Evolutionary conservation across 2,797 vertebrate genomes (phyloP).

Genomic region (Propithecus perrieri): DNA sequence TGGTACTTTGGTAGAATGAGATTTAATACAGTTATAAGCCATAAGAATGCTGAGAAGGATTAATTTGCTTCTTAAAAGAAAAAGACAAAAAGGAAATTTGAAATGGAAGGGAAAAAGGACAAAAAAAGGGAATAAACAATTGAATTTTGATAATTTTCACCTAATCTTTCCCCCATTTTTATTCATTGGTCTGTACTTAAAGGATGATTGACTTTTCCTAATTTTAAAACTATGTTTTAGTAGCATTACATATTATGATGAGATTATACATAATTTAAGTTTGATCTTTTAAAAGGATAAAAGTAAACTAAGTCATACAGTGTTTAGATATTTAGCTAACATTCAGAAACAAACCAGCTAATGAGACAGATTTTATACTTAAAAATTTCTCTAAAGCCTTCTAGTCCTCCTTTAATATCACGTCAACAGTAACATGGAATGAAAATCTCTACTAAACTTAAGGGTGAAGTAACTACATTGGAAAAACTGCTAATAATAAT

Average conservation of each 20-base stretch:
- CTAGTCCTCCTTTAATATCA: not conserved
- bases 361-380: slow-evolving; percentile 37
- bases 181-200: slow-evolving; percentile 18
- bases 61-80: slow-evolving; percentile 48
- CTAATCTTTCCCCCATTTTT: not conserved
- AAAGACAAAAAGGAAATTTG: not conserved
- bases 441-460: slow-evolving; percentile 14
- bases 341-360: slow-evolving; percentile 25
- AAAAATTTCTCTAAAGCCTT: not conserved
- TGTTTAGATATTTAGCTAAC: slow-evolving; percentile 6
- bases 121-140: slow-evolving; percentile 23
- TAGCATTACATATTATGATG: slow-evolving; percentile 4
- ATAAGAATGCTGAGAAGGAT: slow-evolving; percentile 32
- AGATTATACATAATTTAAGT: not conserved
- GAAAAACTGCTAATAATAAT: not conserved
- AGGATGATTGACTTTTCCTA: slow-evolving; percentile 1
- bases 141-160: slow-evolving; percentile 41
- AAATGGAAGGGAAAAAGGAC: not conserved
- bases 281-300: slow-evolving; percentile 29
- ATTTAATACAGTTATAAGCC: slow-evolving; percentile 32
- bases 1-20: not conserved
- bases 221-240: slow-evolving; percentile 49
- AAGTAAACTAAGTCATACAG: not conserved
- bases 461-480: not conserved
- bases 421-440: not conserved